These are phyloP conservation scores for Centroberyx gerrardi DNA, from an alignment of 2,797 vertebrate species.

Conservation along the genomic window DNA sequence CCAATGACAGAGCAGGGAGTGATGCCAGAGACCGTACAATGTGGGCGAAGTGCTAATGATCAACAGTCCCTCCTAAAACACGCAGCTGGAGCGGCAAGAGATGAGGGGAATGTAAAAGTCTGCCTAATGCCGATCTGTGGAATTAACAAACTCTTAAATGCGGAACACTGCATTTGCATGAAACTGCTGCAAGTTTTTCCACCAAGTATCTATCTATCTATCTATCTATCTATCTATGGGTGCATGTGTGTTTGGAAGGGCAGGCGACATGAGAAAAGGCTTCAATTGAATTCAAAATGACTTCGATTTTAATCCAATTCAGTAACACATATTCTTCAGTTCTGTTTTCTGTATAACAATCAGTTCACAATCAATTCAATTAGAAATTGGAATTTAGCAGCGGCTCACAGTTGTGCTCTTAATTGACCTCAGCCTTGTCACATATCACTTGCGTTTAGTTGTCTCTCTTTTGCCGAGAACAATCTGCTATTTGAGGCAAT, in stretches of 20 bases:
- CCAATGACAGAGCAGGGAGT: conserved; percentile 78
- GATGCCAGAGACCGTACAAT: conserved; percentile 73
- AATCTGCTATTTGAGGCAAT: conserved; percentile 72
- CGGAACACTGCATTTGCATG: background rate
- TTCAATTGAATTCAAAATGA: too few species aligned
- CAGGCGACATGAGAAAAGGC: too few species aligned
- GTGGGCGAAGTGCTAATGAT: conserved; percentile 82
- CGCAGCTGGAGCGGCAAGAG: conserved; percentile 74
- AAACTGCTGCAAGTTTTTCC: background rate
- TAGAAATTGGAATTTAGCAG: background rate
- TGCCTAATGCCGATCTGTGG: conserved; percentile 25
- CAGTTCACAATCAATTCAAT: too few species aligned
- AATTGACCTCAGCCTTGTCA: conserved; percentile 56
- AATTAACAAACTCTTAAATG: background rate
- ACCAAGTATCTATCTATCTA: background rate
- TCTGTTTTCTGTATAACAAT: too few species aligned
- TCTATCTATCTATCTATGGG: conserved; percentile 12
- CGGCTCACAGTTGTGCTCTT: conserved; percentile 24
- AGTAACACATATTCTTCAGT: too few species aligned
- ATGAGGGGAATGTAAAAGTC: conserved; percentile 45
- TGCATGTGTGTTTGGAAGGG: background rate
- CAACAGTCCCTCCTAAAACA: conserved; percentile 80
- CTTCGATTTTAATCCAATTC: too few species aligned
- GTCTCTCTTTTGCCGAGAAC: conserved; percentile 47
- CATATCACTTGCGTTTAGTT: conserved; percentile 57